These are phyloP conservation scores for Trinectes maculatus DNA, from an alignment of 2,113 vertebrate species.

Conservation along the genomic window DNA sequence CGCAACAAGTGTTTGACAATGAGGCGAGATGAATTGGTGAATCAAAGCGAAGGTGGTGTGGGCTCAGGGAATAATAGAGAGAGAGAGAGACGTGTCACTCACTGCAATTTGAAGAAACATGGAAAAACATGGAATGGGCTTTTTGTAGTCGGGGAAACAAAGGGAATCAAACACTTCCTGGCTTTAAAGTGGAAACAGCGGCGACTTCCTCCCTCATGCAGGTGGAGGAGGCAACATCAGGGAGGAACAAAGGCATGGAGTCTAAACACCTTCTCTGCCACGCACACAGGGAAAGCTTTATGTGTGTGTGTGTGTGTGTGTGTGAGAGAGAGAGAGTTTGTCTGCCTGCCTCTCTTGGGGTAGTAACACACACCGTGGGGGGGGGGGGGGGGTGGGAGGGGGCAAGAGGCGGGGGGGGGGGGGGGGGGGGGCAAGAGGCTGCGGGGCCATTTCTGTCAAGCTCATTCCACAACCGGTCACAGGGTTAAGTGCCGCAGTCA, in stretches of 20 bases:
- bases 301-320: conserved; percentile 54
- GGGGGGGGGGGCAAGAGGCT: conserved; percentile 35
- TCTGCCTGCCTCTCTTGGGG: conserved; percentile 68
- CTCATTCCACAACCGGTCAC: conserved; percentile 75
- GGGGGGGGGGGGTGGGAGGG: conserved; percentile 16
- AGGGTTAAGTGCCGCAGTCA: conserved; percentile 78
- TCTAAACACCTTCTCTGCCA: conserved; percentile 78
- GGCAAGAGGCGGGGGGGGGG: conserved; percentile 39
- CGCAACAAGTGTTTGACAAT: conserved; percentile 66
- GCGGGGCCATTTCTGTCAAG: conserved; percentile 62
- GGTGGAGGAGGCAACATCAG: conserved; percentile 75
- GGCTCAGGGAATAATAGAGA: conserved; percentile 24
- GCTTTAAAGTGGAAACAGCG: conserved; percentile 76
- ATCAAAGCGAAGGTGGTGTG: conserved; percentile 38
- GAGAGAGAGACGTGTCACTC: conserved; percentile 59
- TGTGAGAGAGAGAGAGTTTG: no score
- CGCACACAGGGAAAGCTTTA: conserved; percentile 41
- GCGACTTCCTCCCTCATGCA: conserved; percentile 82
- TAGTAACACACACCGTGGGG: conserved; percentile 73
- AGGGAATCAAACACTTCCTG: conserved; percentile 83
- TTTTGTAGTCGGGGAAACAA: conserved; percentile 58
- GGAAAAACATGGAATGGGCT: conserved; percentile 67
- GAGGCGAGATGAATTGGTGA: conserved; percentile 38
- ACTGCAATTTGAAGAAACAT: conserved; percentile 30
- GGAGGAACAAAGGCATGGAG: conserved; percentile 73